Conservation (phyloP, 2,797 vertebrate genomes). For the Lagodon rhomboides region DNA sequence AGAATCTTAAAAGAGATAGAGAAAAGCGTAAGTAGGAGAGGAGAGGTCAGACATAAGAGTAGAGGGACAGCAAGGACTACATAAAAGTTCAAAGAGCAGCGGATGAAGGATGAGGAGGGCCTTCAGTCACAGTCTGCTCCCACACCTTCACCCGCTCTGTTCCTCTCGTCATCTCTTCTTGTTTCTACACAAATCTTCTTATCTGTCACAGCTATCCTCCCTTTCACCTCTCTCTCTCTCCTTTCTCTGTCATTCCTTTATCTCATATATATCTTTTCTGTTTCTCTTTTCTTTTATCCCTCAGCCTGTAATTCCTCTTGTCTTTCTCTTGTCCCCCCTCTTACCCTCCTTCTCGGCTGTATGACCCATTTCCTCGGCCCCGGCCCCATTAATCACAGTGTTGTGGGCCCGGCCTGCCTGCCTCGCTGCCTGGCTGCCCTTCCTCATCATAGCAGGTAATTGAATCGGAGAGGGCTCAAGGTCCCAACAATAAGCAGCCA, state of each 20-base stretch:
- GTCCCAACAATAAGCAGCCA: conserved; percentile 66
- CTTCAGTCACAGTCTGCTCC: background rate
- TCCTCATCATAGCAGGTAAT: conserved; percentile 81
- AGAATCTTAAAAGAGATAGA: background rate
- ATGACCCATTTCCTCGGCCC: conserved; percentile 82
- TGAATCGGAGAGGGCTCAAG: conserved; percentile 73
- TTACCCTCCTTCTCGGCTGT: conserved; percentile 9
- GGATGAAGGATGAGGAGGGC: conserved; percentile 26
- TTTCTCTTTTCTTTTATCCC: background rate
- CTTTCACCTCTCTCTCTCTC: background rate
- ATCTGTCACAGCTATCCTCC: background rate
- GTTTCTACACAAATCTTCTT: conserved; percentile 20
- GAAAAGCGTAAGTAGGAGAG: background rate
- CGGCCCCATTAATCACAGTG: conserved; percentile 82
- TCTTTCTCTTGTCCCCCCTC: background rate
- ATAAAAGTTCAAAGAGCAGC: conserved; percentile 27
- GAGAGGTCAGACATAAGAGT: background rate
- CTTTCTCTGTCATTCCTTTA: background rate
- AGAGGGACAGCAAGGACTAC: background rate
- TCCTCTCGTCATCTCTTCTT: background rate
- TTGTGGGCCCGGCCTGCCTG: conserved; percentile 54
- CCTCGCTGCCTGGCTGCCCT: conserved; percentile 62
- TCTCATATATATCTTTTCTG: background rate
- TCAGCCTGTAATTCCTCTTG: conserved; percentile 18
- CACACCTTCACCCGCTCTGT: conserved; percentile 11